Evolutionary conservation across 2,888 invertebrate species (phyloP).

Genomic region (Protonemura montana): DNA sequence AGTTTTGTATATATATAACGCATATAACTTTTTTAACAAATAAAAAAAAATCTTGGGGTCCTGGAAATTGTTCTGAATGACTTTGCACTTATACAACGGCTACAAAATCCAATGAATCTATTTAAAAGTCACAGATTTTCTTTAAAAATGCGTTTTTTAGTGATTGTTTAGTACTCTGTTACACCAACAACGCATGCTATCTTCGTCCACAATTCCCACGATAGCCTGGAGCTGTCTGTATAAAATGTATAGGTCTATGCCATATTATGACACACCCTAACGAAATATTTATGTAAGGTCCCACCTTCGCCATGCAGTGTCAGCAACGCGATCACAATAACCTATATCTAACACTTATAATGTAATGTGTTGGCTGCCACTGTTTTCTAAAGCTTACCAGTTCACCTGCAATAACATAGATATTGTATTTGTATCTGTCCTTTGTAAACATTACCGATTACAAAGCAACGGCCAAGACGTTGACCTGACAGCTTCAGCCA

Average conservation of each 20-base stretch:
- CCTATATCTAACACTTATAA: not conserved
- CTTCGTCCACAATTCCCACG: not conserved
- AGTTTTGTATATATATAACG: too few relatives aligned
- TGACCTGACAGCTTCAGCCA: not conserved
- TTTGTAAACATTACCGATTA: not conserved
- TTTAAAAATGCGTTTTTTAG: not conserved
- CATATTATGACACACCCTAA: not conserved
- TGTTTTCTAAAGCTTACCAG: conserved; percentile 5
- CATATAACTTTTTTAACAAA: too few relatives aligned
- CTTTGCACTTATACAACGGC: not conserved
- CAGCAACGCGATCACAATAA: not conserved
- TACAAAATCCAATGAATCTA: not conserved
- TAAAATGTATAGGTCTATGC: too few relatives aligned
- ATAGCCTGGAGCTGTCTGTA: not conserved
- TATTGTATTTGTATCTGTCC: conserved; percentile 12
- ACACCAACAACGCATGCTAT: not conserved
- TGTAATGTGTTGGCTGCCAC: not conserved
- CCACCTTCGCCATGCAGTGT: not conserved
- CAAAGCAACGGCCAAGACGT: not conserved
- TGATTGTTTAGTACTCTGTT: not conserved
- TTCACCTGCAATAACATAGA: not conserved
- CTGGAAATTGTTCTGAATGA: not conserved
- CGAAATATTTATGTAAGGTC: not conserved
- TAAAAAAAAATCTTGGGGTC: too few relatives aligned
- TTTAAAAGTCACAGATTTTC: not conserved